Evolutionary conservation across 2,797 vertebrate genomes (phyloP).

Genomic region (Gobio occitaniae): DNA sequence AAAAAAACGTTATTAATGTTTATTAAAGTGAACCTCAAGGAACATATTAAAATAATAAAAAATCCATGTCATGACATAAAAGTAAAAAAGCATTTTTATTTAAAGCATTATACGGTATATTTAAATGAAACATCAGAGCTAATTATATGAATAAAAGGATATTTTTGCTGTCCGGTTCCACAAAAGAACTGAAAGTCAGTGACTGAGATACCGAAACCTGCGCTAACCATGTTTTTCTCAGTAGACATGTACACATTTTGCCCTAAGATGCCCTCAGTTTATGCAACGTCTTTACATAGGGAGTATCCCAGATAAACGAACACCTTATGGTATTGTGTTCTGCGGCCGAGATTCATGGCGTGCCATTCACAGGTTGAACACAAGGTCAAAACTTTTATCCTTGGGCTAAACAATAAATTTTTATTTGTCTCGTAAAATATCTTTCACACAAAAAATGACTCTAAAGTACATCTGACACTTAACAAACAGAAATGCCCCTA

Average conservation of each 20-base stretch:
- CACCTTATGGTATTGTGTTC: neutral
- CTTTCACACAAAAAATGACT: neutral
- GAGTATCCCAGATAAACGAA: slow-evolving; percentile 15
- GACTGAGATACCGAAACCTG: neutral
- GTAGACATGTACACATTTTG: slow-evolving; percentile 8
- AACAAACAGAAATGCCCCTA: neutral
- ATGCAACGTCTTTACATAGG: slow-evolving; percentile 7
- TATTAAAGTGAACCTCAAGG: too few relatives aligned
- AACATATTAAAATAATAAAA: too few relatives aligned
- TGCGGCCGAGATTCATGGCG: slow-evolving; percentile 21
- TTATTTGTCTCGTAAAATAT: neutral
- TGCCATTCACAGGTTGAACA: slow-evolving; percentile 42
- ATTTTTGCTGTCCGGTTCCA: neutral
- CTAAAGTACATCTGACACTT: neutral
- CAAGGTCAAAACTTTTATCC: slow-evolving; percentile 30
- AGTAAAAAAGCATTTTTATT: neutral
- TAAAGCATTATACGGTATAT: neutral
- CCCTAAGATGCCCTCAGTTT: neutral
- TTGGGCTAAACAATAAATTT: slow-evolving; percentile 5
- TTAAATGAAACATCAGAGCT: neutral
- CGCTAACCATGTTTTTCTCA: neutral
- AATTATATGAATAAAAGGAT: neutral
- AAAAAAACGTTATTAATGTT: too few relatives aligned
- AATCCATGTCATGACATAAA: neutral
- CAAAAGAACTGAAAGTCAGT: neutral